phyloP scores from a whole-genome alignment of 1,140 invertebrate species.

The Macrosteles quadrilineatus region DNA sequence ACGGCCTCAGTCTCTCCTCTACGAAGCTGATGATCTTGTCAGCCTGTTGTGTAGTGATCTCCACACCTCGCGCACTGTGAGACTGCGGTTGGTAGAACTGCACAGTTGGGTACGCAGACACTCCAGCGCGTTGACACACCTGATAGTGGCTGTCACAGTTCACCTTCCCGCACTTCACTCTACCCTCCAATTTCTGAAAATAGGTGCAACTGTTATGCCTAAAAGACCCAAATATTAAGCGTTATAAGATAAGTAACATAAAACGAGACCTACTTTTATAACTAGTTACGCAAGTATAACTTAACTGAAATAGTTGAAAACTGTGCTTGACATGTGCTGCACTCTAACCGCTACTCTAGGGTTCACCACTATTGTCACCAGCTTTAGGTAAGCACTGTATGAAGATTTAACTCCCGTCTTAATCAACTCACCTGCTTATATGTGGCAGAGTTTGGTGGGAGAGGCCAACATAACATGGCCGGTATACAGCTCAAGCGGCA shows the following conservation, averaged over 20 bases:
- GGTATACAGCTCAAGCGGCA: no score
- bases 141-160: constrained; percentile 56
- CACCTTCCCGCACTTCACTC: constrained; percentile 56
- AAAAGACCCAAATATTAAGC: no score
- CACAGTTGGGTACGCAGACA: constrained; percentile 59
- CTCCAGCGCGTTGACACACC: constrained; percentile 49
- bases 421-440: no score
- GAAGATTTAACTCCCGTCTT: no score
- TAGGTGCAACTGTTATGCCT: constrained; percentile 36
- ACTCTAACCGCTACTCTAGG: no score
- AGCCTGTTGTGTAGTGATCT: constrained; percentile 34
- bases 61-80: constrained; percentile 21
- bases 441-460: no score
- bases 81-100: constrained; percentile 43
- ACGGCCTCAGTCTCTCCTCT: constrained; percentile 7
- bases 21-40: constrained; percentile 31
- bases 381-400: no score
- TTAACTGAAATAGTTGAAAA: no score
- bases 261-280: not conserved
- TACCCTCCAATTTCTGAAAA: constrained; percentile 55
- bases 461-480: no score
- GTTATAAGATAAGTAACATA: not conserved
- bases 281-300: no score
- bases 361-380: no score
- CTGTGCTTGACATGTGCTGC: no score